Conservation (phyloP, 2,888 invertebrate genomes). For the Eledone cirrhosa region DNA sequence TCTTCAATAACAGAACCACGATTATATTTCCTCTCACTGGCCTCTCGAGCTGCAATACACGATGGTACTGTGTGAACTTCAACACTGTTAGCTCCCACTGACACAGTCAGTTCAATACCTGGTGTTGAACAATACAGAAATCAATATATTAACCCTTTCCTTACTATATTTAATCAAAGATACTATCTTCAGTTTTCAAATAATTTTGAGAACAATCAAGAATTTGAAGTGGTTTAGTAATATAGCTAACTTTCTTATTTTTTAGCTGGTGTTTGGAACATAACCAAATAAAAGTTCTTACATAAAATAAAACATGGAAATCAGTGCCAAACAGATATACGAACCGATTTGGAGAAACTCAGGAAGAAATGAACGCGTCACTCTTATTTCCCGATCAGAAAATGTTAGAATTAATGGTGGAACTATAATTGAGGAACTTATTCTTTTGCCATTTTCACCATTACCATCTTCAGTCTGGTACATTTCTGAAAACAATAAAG, state of each 20-base stretch:
- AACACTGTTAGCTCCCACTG: constrained; percentile 40
- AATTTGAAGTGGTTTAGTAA: too few species aligned
- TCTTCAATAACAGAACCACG: constrained; percentile 44
- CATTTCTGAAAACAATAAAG: constrained; percentile 39
- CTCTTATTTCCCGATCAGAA: constrained; percentile 70
- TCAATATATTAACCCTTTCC: too few species aligned
- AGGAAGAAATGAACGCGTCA: constrained; percentile 71
- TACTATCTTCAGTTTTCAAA: too few species aligned
- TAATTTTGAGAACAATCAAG: too few species aligned
- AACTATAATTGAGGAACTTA: constrained; percentile 44
- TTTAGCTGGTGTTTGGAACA: too few species aligned
- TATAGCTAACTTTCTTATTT: too few species aligned
- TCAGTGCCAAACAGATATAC: too few species aligned
- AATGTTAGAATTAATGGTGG: constrained; percentile 50
- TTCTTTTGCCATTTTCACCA: constrained; percentile 35
- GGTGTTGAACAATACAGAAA: too few species aligned
- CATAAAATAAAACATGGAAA: too few species aligned
- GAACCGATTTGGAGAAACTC: constrained; percentile 73
- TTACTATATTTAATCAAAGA: too few species aligned
- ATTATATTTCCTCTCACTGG: constrained; percentile 42
- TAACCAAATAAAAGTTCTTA: too few species aligned
- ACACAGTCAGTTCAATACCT: constrained; percentile 42
- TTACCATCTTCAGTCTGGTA: constrained; percentile 38
- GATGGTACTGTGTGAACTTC: constrained; percentile 48
- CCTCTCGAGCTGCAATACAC: constrained; percentile 52